These are phyloP conservation scores for Morbakka virulenta DNA, from an alignment of 30 jellyfish, hydroid and myxozoan species.

Conservation along the genomic window DNA sequence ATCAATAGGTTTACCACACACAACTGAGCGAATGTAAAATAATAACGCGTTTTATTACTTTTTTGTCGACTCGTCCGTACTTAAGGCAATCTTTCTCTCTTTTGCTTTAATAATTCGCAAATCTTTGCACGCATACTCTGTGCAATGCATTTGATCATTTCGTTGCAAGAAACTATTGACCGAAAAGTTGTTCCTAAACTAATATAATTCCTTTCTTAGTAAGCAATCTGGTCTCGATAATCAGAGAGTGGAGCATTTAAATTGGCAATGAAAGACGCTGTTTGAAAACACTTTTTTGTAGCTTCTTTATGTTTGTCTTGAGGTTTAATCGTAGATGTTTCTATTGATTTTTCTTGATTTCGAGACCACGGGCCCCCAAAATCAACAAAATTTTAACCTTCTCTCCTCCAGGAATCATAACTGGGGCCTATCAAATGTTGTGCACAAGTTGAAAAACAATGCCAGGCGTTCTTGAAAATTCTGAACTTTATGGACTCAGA, in stretches of 20 bases:
- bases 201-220: not conserved
- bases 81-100: not conserved
- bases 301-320: not conserved
- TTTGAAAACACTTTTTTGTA: not conserved
- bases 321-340: not conserved
- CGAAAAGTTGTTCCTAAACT: not conserved
- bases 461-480: too few relatives aligned
- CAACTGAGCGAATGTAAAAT: not conserved
- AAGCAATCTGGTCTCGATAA: not conserved
- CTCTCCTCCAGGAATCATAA: too few relatives aligned
- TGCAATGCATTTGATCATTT: not conserved
- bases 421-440: too few relatives aligned
- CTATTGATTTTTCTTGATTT: not conserved
- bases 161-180: not conserved
- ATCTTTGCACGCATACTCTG: not conserved
- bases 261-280: not conserved
- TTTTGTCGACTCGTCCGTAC: not conserved
- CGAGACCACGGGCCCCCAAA: too few relatives aligned
- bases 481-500: too few relatives aligned
- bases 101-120: not conserved
- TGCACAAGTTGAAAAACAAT: too few relatives aligned
- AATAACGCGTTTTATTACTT: not conserved
- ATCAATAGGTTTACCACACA: not conserved
- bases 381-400: too few relatives aligned
- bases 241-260: not conserved